phyloP scores from a whole-genome alignment of 2,797 vertebrate species.

The Cryptoprocta ferox region DNA sequence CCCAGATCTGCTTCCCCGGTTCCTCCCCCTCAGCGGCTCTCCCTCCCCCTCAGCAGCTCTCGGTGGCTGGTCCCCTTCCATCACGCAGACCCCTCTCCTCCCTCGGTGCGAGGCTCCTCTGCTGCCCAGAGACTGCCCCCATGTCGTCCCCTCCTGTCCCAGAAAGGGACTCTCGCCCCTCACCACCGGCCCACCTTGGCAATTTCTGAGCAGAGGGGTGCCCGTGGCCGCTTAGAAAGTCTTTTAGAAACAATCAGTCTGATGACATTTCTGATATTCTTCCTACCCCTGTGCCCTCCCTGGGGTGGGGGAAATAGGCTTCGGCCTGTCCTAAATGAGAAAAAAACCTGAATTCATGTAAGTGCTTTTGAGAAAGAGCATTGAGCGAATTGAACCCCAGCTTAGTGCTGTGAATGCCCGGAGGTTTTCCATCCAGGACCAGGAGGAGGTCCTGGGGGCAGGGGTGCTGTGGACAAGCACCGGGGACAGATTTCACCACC shows the following conservation, averaged over 20 bases:
- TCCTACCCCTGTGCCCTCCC: rapidly evolving
- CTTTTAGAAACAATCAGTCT: neutral
- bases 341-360: neutral
- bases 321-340: neutral
- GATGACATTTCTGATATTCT: neutral
- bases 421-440: neutral
- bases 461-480: neutral
- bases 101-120: rapidly evolving
- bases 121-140: rapidly evolving
- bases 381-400: neutral
- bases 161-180: neutral
- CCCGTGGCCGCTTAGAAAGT: neutral
- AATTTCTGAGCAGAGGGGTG: neutral
- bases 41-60: too few species aligned
- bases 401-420: neutral
- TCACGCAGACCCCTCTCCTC: neutral
- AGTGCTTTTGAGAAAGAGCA: neutral
- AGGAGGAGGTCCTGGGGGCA: rapidly evolving
- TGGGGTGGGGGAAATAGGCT: neutral
- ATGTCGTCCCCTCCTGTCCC: neutral
- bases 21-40: neutral
- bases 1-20: neutral
- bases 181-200: neutral
- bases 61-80: neutral
- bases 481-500: neutral